Percentiles rank a stretch among this genome's conserved stretches.
These are phyloP conservation scores for Callorhinus ursinus DNA, from an alignment of 2,113 vertebrate genomes.

Conservation along the genomic window DNA sequence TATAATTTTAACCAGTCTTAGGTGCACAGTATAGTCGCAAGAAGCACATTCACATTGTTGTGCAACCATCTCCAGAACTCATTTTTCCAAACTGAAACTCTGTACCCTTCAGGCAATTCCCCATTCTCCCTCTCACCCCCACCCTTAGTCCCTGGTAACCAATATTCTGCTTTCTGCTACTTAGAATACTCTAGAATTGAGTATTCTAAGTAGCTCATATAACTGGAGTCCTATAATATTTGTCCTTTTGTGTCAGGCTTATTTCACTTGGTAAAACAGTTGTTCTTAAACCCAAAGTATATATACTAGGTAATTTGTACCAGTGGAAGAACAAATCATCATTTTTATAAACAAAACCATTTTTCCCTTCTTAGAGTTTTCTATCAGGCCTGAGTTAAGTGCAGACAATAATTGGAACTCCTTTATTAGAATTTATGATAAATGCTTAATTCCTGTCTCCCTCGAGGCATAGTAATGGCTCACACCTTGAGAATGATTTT, in stretches of 20 bases:
- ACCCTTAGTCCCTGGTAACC: accelerated
- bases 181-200: background rate
- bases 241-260: background rate
- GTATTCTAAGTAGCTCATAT: background rate
- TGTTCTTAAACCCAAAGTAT: background rate
- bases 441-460: background rate
- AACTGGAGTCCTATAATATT: background rate
- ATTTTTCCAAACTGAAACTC: background rate
- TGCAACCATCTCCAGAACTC: background rate
- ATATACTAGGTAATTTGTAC: background rate
- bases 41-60: background rate
- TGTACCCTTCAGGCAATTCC: background rate
- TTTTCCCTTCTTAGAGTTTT: background rate
- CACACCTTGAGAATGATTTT: background rate
- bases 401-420: background rate
- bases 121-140: background rate
- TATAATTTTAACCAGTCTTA: background rate
- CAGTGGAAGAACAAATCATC: background rate
- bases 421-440: background rate
- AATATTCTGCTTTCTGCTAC: background rate
- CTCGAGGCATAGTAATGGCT: background rate
- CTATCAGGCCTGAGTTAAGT: background rate
- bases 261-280: background rate
- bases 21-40: background rate
- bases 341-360: background rate